Base-by-base conservation (phyloP, 2,113 vertebrate species). In the Furnarius figulus region DNA sequence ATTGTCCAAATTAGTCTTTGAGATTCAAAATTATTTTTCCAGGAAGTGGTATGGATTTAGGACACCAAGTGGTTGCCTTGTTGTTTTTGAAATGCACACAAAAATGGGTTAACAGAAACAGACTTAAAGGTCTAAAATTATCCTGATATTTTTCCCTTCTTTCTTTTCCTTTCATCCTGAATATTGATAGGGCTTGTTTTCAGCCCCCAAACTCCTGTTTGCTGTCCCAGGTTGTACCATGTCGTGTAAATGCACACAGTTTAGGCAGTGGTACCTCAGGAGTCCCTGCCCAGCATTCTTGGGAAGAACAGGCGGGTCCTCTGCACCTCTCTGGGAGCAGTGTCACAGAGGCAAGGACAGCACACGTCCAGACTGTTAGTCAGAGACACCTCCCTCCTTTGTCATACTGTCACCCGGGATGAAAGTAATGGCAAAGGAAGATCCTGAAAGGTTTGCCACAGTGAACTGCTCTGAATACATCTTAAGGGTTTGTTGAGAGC, bases 41-140 rank as follows among this genome's bases (percentile, higher is more conserved):
- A 78, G 59, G 79, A 80, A 91, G 40, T 31, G 15, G 27, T 61
- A 55, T 31, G 31, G n/a, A 91, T 95, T 90, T 86, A 74, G 82
- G 72, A 77, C 55, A 50, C 31, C 42, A 33, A 33, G 19, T 39
- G 46, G 77, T 79, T 63, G 14, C 40, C 80, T 58, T 76, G 58
- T 78, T 90, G 30, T 85, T 95, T 91, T 85, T 39, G 35, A 89
- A 82, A 80, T 19, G 25, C 23, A 37, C 19, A 33, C 55, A 75
- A 68, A 96, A 90, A 67, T 73, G 67, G 33, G 74, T 93, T 95
- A 87, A 87, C 76, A 42, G 62, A 85, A 91, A 30, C 47, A 86
- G 40, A 76, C 67, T 85, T 59, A 79, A 91, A 88, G 30, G 31
- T 62, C 53, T 80, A 86, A 96, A 94, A 96, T 93, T 89, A 93